Conservation (phyloP, 2,797 vertebrate genomes). For the Rhinatrema bivittatum region DNA sequence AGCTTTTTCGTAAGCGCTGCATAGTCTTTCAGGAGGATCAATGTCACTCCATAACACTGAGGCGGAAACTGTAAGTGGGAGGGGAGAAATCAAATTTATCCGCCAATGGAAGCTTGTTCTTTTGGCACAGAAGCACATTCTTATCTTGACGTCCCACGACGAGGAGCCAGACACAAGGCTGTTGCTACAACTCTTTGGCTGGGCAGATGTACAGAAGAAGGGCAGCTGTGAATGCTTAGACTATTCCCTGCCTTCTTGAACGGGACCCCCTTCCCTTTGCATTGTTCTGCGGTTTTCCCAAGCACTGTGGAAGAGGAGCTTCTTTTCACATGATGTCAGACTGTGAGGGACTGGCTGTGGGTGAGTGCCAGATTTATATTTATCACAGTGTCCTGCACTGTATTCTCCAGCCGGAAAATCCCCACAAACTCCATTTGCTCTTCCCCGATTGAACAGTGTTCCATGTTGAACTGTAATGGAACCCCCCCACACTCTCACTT, state of each 20-base stretch:
- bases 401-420: conserved; percentile 41
- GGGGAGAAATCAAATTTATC: conserved; percentile 83
- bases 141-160: conserved; percentile 67
- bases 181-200: conserved; percentile 45
- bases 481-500: too few species aligned
- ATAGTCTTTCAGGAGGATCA: conserved; percentile 43
- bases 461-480: too few species aligned
- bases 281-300: conserved; percentile 22
- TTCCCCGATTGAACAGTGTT: too few species aligned
- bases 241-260: not conserved
- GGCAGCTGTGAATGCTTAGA: conserved; percentile 17
- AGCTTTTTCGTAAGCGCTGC: conserved; percentile 55
- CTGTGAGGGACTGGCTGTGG: conserved; percentile 81
- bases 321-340: conserved; percentile 76
- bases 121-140: conserved; percentile 63
- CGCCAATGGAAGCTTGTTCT: conserved; percentile 72
- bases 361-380: conserved; percentile 75
- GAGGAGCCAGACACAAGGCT: conserved; percentile 43
- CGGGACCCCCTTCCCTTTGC: conserved; percentile 12
- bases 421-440: too few species aligned
- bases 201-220: conserved; percentile 44
- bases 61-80: conserved; percentile 61
- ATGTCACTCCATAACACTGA: conserved; percentile 45
- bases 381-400: conserved; percentile 33
- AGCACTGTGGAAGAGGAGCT: conserved; percentile 34